These are phyloP conservation scores for Gnathonemus longibarbis DNA, from an alignment of 2,113 vertebrate genomes.

Conservation along the genomic window DNA sequence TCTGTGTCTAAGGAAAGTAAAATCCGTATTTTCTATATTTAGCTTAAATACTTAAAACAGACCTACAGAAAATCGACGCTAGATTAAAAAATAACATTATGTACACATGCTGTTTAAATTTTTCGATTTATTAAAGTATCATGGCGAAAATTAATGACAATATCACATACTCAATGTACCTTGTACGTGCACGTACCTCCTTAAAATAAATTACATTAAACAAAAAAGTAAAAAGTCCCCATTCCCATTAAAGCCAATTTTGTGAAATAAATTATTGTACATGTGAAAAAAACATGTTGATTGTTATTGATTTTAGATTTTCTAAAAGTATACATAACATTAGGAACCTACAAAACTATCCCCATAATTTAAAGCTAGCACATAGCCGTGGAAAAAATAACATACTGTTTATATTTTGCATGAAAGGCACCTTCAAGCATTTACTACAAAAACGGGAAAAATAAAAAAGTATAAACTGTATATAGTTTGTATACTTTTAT, in stretches of 20 bases:
- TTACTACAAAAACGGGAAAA: conserved; percentile 32
- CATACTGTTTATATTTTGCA: conserved; percentile 43
- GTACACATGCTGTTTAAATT: conserved; percentile 36
- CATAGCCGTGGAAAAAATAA: conserved; percentile 30
- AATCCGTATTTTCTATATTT: background rate
- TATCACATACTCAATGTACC: conserved; percentile 68
- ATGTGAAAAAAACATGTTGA: conserved; percentile 44
- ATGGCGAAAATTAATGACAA: conserved; percentile 70
- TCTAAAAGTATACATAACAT: conserved; percentile 27
- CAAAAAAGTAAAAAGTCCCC: conserved; percentile 58
- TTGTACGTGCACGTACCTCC: conserved; percentile 71
- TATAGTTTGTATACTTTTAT: conserved; percentile 34
- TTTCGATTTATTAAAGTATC: conserved; percentile 73
- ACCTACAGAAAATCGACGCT: background rate
- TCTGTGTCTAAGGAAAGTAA: background rate
- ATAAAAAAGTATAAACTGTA: conserved; percentile 33
- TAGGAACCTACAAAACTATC: conserved; percentile 23
- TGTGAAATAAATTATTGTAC: conserved; percentile 71
- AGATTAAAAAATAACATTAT: background rate
- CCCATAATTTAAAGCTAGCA: background rate
- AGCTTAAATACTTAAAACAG: background rate
- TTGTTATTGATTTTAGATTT: conserved; percentile 27
- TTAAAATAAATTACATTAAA: conserved; percentile 87
- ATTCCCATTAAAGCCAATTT: conserved; percentile 86
- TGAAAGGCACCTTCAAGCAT: conserved; percentile 71